phyloP scores from a whole-genome alignment of 2,113 vertebrate genomes.

The Mixornis gularis region DNA sequence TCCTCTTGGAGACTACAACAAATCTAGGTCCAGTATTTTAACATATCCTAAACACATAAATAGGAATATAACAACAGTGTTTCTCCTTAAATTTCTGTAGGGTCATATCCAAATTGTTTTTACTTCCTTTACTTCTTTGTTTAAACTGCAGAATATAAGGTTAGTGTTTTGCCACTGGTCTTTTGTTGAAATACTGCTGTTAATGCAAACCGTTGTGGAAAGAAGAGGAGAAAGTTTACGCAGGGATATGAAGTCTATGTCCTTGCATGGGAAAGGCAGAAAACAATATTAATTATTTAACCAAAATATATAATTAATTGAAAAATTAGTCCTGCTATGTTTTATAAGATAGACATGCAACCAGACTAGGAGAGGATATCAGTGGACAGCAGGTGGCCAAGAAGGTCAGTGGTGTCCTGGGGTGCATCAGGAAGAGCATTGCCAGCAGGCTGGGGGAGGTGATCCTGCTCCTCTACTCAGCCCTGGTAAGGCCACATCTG shows the following conservation, averaged over 20 bases:
- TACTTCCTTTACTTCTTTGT: not conserved
- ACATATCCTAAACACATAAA: not conserved
- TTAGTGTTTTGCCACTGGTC: not conserved
- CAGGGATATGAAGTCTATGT: not conserved
- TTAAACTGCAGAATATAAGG: not conserved
- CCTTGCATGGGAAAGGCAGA: not conserved
- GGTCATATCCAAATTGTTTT: not conserved
- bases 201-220: not conserved
- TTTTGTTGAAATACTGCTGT: not conserved
- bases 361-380: not conserved
- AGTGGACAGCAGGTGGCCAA: not conserved
- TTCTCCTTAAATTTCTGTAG: not conserved
- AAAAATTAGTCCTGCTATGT: not conserved
- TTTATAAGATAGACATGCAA: not conserved
- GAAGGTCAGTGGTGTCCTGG: accelerated
- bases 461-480: not conserved
- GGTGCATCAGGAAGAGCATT: accelerated
- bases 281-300: not conserved
- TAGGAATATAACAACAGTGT: not conserved
- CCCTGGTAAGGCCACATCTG: too few species aligned
- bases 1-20: not conserved
- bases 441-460: accelerated
- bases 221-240: not conserved
- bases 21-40: not conserved
- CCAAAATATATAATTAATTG: not conserved